Evolutionary conservation across 1,140 invertebrate genomes (phyloP).

Genomic region (Pentalonia nigronervosa): DNA sequence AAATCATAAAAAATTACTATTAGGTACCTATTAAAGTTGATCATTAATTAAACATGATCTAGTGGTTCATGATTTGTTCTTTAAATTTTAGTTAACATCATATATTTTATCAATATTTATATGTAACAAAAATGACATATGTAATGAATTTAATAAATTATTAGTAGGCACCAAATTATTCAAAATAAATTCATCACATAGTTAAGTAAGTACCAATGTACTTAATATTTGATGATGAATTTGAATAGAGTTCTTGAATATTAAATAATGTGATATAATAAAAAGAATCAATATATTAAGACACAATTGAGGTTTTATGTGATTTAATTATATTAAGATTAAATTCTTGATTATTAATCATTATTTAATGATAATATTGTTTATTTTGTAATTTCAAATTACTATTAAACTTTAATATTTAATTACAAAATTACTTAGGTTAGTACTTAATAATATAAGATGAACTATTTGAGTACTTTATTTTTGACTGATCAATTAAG

Average conservation of each 20-base stretch:
- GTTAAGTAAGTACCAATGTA: background rate
- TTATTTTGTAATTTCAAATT: background rate
- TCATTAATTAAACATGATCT: too few relatives aligned
- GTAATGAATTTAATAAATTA: background rate
- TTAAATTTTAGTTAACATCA: background rate
- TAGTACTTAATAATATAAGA: background rate
- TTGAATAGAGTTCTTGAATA: background rate
- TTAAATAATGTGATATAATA: background rate
- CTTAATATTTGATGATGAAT: background rate
- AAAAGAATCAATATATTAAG: background rate
- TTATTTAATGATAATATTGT: background rate
- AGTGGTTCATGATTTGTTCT: background rate
- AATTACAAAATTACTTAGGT: background rate
- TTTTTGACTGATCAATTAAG: background rate
- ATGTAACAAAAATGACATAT: background rate
- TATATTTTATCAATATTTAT: background rate
- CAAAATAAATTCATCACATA: background rate
- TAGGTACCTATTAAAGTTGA: too few relatives aligned
- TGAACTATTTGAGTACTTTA: background rate
- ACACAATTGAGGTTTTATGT: background rate
- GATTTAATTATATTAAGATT: background rate
- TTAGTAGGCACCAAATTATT: background rate
- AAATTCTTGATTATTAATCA: background rate
- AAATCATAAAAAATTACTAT: background rate
- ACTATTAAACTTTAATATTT: background rate